These are phyloP conservation scores for Apis florea DNA, from an alignment of 1,140 invertebrate species.

Conservation along the genomic window DNA sequence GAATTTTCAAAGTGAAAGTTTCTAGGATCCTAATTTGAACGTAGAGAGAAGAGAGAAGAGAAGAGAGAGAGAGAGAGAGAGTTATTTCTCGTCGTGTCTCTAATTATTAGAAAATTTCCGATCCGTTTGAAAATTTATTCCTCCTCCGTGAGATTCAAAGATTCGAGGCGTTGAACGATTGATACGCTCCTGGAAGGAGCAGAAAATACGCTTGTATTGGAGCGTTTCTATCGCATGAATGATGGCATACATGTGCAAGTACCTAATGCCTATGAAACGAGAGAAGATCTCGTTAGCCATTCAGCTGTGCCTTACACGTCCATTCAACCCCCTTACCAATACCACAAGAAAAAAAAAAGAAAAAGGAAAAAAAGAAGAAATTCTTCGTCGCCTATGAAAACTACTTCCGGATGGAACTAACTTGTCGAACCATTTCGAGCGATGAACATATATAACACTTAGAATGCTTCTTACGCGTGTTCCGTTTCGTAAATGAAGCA, in stretches of 20 bases:
- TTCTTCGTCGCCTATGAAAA: slow-evolving; percentile 53
- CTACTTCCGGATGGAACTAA: slow-evolving; percentile 69
- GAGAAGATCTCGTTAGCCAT: slow-evolving; percentile 69
- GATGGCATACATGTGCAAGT: slow-evolving; percentile 51
- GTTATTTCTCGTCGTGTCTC: too few species aligned
- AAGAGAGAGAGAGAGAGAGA: too few species aligned
- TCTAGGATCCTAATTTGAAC: too few species aligned
- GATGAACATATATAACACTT: slow-evolving; percentile 37
- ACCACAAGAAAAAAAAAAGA: slow-evolving; percentile 18
- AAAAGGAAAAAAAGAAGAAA: too few species aligned
- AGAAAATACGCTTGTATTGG: slow-evolving; percentile 40
- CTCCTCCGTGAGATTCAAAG: not conserved
- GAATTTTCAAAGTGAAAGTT: too few species aligned
- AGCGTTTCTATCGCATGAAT: slow-evolving; percentile 49
- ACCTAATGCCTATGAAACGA: slow-evolving; percentile 63
- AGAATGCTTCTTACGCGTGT: not conserved
- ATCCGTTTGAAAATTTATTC: too few species aligned
- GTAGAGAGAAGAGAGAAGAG: too few species aligned
- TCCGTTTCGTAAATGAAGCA: not conserved
- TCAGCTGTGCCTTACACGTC: slow-evolving; percentile 57
- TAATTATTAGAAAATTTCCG: too few species aligned
- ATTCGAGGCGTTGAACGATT: slow-evolving; percentile 13
- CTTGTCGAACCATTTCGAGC: slow-evolving; percentile 61
- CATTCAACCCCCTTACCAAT: slow-evolving; percentile 66
- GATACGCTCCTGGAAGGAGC: slow-evolving; percentile 36